These are phyloP conservation scores for Mythimna albipuncta DNA, from an alignment of 2,888 invertebrate genomes.

Conservation along the genomic window DNA sequence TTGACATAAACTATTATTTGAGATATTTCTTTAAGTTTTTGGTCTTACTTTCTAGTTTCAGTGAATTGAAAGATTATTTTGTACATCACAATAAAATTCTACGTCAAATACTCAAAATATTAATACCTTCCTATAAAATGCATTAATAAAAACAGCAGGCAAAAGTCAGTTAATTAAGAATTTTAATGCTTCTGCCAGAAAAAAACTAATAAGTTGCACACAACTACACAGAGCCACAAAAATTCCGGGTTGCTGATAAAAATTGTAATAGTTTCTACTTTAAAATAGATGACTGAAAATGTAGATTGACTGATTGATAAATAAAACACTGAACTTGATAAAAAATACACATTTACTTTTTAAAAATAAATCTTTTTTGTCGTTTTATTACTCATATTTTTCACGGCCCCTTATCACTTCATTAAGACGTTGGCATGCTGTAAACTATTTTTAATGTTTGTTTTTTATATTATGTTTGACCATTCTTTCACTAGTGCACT, in stretches of 20 bases:
- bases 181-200: neutral
- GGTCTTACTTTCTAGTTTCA: conserved; percentile 5
- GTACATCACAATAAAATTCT: conserved; percentile 24
- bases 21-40: neutral
- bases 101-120: neutral
- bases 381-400: no score
- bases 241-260: no score
- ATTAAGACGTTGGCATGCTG: no score
- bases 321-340: no score
- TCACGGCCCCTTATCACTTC: no score
- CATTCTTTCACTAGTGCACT: no score
- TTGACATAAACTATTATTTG: no score
- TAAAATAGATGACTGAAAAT: no score
- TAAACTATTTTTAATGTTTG: no score
- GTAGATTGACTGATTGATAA: no score
- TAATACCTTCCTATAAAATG: neutral
- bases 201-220: neutral
- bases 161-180: neutral
- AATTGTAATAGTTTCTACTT: no score
- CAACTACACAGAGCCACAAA: neutral
- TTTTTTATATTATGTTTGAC: no score
- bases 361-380: neutral
- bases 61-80: conserved; percentile 21
- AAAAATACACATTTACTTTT: neutral
- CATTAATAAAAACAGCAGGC: neutral